These are phyloP conservation scores for Procambarus clarkii DNA, from an alignment of 1,140 invertebrate genomes.

Conservation along the genomic window DNA sequence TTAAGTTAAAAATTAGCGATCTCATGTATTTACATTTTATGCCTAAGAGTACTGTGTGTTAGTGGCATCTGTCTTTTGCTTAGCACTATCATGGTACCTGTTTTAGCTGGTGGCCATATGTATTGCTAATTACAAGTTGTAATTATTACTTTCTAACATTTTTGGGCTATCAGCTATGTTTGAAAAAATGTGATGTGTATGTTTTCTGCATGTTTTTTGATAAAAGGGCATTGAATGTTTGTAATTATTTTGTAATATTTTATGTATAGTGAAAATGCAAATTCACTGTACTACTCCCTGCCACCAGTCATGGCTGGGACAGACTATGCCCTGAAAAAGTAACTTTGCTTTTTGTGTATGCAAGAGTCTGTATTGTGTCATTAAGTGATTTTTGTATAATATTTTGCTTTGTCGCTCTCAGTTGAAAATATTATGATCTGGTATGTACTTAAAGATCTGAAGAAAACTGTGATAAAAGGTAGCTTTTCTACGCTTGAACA, in stretches of 20 bases:
- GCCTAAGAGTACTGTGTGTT: conserved; percentile 52
- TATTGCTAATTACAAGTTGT: conserved; percentile 14
- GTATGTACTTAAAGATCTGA: conserved; percentile 48
- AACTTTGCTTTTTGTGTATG: conserved; percentile 7
- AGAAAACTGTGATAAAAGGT: conserved; percentile 63
- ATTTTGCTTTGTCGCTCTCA: conserved; percentile 42
- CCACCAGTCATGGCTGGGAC: background rate
- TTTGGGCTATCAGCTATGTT: conserved; percentile 26
- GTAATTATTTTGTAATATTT: background rate
- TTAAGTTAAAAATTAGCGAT: conserved; percentile 60
- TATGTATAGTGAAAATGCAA: background rate
- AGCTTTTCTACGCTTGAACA: conserved; percentile 55
- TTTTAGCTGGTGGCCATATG: conserved; percentile 36
- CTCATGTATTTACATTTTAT: conserved; percentile 58
- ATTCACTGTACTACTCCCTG: background rate
- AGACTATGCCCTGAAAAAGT: background rate
- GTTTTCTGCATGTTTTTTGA: conserved; percentile 13
- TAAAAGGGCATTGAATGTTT: conserved; percentile 28
- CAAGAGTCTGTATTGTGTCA: conserved; percentile 30
- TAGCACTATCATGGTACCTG: conserved; percentile 50
- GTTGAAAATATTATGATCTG: conserved; percentile 38
- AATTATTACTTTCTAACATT: background rate
- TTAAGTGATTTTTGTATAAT: conserved; percentile 41
- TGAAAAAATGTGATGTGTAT: conserved; percentile 26
- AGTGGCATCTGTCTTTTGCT: conserved; percentile 44